A percentile compares a stretch with the other conserved stretches of the same genome.
Evolutionary conservation across 1,140 invertebrate species (phyloP).

Genomic region (Drosophila subpulchrella): DNA sequence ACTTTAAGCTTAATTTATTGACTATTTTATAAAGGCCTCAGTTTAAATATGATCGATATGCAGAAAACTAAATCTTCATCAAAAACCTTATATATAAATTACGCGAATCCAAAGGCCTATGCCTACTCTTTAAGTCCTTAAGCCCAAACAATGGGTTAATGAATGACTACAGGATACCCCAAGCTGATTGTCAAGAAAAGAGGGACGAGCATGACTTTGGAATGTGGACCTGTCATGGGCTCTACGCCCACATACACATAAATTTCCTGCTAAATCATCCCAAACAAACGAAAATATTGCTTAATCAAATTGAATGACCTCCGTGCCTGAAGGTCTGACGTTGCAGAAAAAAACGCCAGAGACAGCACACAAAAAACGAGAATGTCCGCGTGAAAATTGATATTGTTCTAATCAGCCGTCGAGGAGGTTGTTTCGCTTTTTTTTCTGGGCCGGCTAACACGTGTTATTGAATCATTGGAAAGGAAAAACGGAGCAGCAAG

Average conservation of each 20-base stretch:
- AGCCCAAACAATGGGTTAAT: slow-evolving; percentile 31
- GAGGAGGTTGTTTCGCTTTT: slow-evolving; percentile 21
- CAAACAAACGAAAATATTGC: slow-evolving; percentile 70
- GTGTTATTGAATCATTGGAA: slow-evolving; percentile 45
- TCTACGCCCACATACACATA: slow-evolving; percentile 48
- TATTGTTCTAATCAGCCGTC: slow-evolving; percentile 71
- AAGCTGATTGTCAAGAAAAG: not conserved
- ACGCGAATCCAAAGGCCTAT: not conserved
- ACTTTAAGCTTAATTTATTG: too few relatives aligned
- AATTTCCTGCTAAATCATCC: slow-evolving; percentile 73
- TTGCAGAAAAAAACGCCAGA: slow-evolving; percentile 18
- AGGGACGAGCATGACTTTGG: slow-evolving; percentile 31
- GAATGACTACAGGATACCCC: slow-evolving; percentile 7
- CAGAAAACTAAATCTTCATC: not conserved
- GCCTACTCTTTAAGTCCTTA: slow-evolving; percentile 21
- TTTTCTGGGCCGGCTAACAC: slow-evolving; percentile 26
- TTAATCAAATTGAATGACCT: slow-evolving; percentile 72
- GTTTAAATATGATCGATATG: not conserved
- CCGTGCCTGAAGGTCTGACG: slow-evolving; percentile 51
- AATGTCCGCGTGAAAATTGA: slow-evolving; percentile 76
- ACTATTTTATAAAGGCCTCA: too few relatives aligned
- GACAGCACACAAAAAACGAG: slow-evolving; percentile 13
- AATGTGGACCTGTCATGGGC: slow-evolving; percentile 53
- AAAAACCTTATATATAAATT: not conserved
- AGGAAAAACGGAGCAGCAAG: slow-evolving; percentile 32